Evolutionary conservation across 2,113 vertebrate species (phyloP).

Genomic region (Proterorhinus semilunaris): DNA sequence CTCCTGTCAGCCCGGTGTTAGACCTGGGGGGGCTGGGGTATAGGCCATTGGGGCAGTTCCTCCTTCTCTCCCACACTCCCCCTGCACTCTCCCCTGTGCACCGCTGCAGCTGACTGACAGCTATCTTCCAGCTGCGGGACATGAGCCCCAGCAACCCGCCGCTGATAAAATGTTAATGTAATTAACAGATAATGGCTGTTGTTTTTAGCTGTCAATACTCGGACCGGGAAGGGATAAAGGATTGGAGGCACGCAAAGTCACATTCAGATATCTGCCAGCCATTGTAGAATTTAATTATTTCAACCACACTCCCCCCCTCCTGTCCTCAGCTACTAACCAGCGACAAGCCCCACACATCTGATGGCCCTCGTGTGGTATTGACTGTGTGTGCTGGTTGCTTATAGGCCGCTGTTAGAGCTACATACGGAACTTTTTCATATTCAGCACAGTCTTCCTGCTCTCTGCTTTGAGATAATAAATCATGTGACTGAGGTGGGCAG

Average conservation of each 20-base stretch:
- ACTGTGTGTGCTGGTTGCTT: constrained; percentile 31
- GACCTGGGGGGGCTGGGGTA: constrained; percentile 50
- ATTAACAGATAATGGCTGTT: constrained; percentile 88
- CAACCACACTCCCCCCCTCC: constrained; percentile 60
- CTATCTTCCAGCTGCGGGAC: constrained; percentile 78
- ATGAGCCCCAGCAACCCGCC: constrained; percentile 61
- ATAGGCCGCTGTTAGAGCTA: constrained; percentile 25
- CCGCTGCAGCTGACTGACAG: constrained; percentile 74
- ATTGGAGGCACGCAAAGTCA: constrained; percentile 80
- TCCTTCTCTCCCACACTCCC: constrained; percentile 29
- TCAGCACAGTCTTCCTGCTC: constrained; percentile 40
- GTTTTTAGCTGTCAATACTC: constrained; percentile 85
- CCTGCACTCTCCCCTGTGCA: constrained; percentile 7
- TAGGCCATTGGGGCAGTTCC: constrained; percentile 47
- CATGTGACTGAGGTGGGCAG: constrained; percentile 68
- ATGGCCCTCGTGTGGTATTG: constrained; percentile 47
- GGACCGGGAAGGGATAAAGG: constrained; percentile 78
- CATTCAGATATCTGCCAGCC: constrained; percentile 84
- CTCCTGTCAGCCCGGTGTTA: constrained; percentile 64
- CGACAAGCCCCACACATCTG: constrained; percentile 45
- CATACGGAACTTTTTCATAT: constrained; percentile 56
- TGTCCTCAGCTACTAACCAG: constrained; percentile 59
- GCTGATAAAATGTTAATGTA: constrained; percentile 88
- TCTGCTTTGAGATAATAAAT: constrained; percentile 71
- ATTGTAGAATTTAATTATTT: constrained; percentile 84